A percentile compares a stretch with the other conserved stretches of the same genome.
Evolutionary conservation across 2,888 invertebrate species (phyloP).

Genomic region (Andricus quercusramuli): DNA sequence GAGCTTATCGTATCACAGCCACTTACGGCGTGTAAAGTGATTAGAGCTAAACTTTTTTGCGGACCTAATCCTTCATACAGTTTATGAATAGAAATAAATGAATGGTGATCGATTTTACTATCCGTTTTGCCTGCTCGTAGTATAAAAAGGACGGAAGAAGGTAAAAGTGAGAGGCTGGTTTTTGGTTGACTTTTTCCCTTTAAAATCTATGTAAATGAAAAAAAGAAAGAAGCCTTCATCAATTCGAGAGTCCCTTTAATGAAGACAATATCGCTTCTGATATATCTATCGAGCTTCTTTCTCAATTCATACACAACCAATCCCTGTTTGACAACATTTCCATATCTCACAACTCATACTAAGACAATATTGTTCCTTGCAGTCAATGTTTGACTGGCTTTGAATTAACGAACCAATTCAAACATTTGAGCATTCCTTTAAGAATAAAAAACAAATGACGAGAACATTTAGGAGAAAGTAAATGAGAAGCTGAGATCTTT

Average conservation of each 20-base stretch:
- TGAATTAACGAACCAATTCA: slow-evolving; percentile 6
- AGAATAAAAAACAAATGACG: neutral
- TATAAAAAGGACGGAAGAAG: too few species aligned
- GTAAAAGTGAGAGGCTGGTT: too few species aligned
- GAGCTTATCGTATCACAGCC: too few species aligned
- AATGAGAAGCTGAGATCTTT: neutral
- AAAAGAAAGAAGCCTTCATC: neutral
- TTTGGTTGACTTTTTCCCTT: too few species aligned
- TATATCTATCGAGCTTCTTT: slow-evolving; percentile 19
- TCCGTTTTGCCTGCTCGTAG: too few species aligned
- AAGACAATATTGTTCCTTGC: slow-evolving; percentile 21
- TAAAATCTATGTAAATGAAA: neutral
- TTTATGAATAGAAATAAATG: too few species aligned
- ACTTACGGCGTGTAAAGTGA: too few species aligned
- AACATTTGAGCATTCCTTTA: neutral
- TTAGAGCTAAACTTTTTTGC: too few species aligned
- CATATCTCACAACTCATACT: slow-evolving; percentile 36
- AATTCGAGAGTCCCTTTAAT: neutral
- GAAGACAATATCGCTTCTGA: neutral
- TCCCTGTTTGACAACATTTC: slow-evolving; percentile 28
- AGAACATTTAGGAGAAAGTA: neutral
- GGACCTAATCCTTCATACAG: too few species aligned
- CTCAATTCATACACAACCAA: slow-evolving; percentile 28
- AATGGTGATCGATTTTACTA: too few species aligned
- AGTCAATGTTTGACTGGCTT: slow-evolving; percentile 6